Evolutionary conservation across 1,140 invertebrate genomes (phyloP).

Genomic region (Proales similis): DNA sequence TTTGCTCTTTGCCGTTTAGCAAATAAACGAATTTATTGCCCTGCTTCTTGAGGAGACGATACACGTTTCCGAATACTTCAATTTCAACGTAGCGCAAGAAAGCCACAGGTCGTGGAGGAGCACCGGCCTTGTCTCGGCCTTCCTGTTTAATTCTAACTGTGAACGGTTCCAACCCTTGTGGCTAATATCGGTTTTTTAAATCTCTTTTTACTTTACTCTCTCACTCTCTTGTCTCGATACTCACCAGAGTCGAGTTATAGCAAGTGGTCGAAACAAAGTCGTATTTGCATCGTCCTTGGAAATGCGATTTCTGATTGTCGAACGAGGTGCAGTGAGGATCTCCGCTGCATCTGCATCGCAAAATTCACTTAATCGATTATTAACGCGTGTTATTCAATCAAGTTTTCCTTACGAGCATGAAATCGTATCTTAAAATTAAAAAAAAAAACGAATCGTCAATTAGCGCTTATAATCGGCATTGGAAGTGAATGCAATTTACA

Average conservation of each 20-base stretch:
- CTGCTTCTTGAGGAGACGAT: background rate
- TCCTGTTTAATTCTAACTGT: conserved; percentile 19
- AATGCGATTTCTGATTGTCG: conserved; percentile 8
- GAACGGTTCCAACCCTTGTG: conserved; percentile 8
- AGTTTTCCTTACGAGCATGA: too few species aligned
- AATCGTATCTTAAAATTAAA: too few species aligned
- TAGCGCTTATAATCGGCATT: too few species aligned
- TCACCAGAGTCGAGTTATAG: background rate
- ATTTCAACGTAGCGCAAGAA: conserved; percentile 25
- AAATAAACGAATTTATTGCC: background rate
- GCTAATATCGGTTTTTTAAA: conserved; percentile 19
- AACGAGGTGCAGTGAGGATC: conserved; percentile 35
- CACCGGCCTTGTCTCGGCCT: background rate
- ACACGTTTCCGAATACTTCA: conserved; percentile 14
- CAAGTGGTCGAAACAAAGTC: conserved; percentile 21
- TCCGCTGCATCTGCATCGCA: conserved; percentile 25
- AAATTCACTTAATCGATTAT: too few species aligned
- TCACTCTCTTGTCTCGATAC: too few species aligned
- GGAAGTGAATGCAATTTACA: too few species aligned
- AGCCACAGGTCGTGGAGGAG: conserved; percentile 8
- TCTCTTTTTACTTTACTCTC: too few species aligned
- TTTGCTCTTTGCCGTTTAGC: conserved; percentile 7
- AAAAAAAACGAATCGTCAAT: too few species aligned
- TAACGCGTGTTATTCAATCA: too few species aligned
- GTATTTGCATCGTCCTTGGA: conserved; percentile 29